Evolutionary conservation across 2,888 invertebrate species (phyloP), one percentile per base, ranked within the genome.

Genomic region (Caenorhabditis wallacei): DNA sequence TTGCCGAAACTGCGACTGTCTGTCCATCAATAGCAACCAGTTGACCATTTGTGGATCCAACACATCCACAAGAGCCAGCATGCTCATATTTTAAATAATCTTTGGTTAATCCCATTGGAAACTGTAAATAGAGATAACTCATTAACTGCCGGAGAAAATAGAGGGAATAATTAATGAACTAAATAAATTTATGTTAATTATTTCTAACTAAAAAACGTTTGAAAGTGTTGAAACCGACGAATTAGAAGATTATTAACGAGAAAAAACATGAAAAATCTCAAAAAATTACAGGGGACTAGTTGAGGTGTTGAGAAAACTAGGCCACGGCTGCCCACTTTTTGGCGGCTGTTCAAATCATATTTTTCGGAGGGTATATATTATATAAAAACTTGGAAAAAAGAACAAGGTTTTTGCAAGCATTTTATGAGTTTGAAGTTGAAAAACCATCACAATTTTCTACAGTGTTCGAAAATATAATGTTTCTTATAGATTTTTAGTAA

Each of bases 81-180:
- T 96, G 95, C 30, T 94, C 94, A 92, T 96, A 98, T 66, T 96
- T 95, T 87, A 97, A 94, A 94, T 98, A 98, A 93, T 98, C 96
- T 92, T 96, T 97, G 10, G 97, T 93, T 22, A 91, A 59, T 63
- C 90, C 91, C 91, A 91, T 91, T n/a, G 30, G n/a, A 30, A 30
- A 8, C 30, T 30, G 30, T 5, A 30, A 30, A 30, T 8, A 30
- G n/a, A n/a, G n/a, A n/a, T n/a, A n/a, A n/a, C n/a, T n/a, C n/a
- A n/a, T n/a, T n/a, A n/a, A n/a, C n/a, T n/a, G n/a, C n/a, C n/a
- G n/a, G n/a, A n/a, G n/a, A n/a, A n/a, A n/a, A n/a, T n/a, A 35
- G 35, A 35, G 35, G 10, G 35, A 35, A 35, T n/a, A n/a, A n/a
- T n/a, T n/a, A n/a, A n/a, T n/a, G n/a, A n/a, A n/a, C n/a, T n/a